These are phyloP conservation scores for Xiphophorus birchmanni DNA, from an alignment of 2,797 vertebrate genomes.

Conservation along the genomic window DNA sequence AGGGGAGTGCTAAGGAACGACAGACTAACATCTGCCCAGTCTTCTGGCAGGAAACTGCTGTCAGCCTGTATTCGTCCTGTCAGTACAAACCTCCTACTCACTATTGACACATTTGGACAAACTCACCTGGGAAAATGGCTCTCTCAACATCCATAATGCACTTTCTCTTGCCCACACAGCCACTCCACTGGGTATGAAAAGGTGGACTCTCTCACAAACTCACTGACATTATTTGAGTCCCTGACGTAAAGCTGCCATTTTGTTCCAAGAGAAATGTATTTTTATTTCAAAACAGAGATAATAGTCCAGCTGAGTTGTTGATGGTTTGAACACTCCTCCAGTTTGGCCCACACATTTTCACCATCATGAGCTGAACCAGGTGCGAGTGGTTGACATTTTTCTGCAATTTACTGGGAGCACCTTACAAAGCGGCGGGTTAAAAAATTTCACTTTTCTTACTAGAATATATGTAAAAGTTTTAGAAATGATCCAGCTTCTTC, in stretches of 20 bases:
- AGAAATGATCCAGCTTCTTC: too few relatives aligned
- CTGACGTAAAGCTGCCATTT: slow-evolving; percentile 61
- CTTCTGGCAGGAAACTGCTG: slow-evolving; percentile 29
- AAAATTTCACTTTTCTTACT: background rate
- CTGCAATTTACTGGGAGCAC: slow-evolving; percentile 5
- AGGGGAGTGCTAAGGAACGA: slow-evolving; percentile 2
- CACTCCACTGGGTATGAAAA: slow-evolving; percentile 36
- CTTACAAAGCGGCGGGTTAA: background rate
- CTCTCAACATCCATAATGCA: slow-evolving; percentile 36
- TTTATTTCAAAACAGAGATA: slow-evolving; percentile 60
- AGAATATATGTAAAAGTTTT: background rate
- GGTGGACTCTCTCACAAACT: slow-evolving; percentile 28
- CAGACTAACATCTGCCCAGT: slow-evolving; percentile 4
- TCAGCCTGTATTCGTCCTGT: slow-evolving; percentile 5
- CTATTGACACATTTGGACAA: slow-evolving; percentile 31
- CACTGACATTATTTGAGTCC: slow-evolving; percentile 35
- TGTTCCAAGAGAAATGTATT: slow-evolving; percentile 66
- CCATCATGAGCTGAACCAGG: slow-evolving; percentile 21
- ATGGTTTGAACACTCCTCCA: slow-evolving; percentile 38
- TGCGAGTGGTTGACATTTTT: slow-evolving; percentile 31
- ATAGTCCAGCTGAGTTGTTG: slow-evolving; percentile 45
- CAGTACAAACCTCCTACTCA: slow-evolving; percentile 42
- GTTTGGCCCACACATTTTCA: slow-evolving; percentile 34
- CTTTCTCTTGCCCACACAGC: slow-evolving; percentile 49
- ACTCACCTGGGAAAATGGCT: slow-evolving; percentile 43